Conservation (phyloP, 2,113 vertebrate species). For the Gallinago jamesoni region DNA sequence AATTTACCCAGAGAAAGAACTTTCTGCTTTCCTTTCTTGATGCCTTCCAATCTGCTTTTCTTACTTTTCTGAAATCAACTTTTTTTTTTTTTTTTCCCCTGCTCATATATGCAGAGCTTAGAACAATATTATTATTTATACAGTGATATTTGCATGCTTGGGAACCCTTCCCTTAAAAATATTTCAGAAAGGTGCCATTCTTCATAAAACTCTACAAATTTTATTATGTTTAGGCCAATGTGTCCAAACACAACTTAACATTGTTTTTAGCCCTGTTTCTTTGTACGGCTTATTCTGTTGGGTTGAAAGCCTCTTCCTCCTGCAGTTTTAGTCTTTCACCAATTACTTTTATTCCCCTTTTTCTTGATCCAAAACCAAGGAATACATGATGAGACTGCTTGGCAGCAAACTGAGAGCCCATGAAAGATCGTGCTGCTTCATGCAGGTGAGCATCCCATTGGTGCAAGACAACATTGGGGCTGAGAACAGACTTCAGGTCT, state of each 20-base stretch:
- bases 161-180: background rate
- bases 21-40: background rate
- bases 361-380: background rate
- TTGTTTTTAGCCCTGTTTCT: background rate
- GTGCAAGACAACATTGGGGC: background rate
- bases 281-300: background rate
- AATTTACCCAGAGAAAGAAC: background rate
- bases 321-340: background rate
- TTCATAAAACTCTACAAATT: background rate
- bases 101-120: background rate
- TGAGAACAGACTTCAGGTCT: background rate
- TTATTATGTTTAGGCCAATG: background rate
- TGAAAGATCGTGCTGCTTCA: background rate
- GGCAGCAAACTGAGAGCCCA: background rate
- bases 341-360: background rate
- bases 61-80: background rate
- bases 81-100: background rate
- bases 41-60: background rate
- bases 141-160: background rate
- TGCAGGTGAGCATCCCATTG: accelerated
- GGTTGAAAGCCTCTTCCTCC: background rate
- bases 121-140: background rate
- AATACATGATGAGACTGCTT: background rate
- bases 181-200: background rate
- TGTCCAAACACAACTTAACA: background rate